Percentiles rank a stretch among this genome's conserved stretches.
Conservation (phyloP, 2,113 vertebrate species). For the Macrotus californicus region DNA sequence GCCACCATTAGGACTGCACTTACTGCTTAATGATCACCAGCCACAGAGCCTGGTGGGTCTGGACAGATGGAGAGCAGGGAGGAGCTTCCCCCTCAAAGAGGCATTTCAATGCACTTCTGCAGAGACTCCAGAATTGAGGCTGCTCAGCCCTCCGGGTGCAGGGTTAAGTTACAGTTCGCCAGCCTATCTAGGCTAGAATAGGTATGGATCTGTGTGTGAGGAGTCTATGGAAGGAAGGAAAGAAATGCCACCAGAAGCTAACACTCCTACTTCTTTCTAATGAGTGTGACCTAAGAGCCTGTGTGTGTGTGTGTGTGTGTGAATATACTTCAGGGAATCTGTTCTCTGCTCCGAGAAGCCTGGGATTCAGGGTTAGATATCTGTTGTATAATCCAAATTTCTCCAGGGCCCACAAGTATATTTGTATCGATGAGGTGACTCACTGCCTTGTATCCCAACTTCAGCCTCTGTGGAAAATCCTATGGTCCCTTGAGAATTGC, state of each 20-base stretch:
- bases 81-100: not conserved
- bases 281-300: not conserved
- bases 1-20: slow-evolving; percentile 9
- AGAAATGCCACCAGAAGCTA: not conserved
- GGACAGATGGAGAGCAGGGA: slow-evolving; percentile 23
- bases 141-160: not conserved
- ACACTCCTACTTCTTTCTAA: not conserved
- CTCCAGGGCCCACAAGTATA: not conserved
- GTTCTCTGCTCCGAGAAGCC: not conserved
- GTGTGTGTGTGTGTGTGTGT: not conserved
- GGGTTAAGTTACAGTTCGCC: slow-evolving; percentile 1
- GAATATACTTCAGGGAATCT: not conserved
- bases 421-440: not conserved
- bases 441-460: not conserved
- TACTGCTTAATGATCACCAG: slow-evolving; percentile 44
- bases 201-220: not conserved
- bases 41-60: not conserved
- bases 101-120: not conserved
- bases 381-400: not conserved
- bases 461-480: not conserved
- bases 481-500: not conserved
- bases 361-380: not conserved
- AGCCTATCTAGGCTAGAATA: not conserved
- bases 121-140: not conserved
- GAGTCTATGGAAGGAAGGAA: not conserved